Conservation (phyloP, 2,888 invertebrate genomes). For the Ditula angustiorana region DNA sequence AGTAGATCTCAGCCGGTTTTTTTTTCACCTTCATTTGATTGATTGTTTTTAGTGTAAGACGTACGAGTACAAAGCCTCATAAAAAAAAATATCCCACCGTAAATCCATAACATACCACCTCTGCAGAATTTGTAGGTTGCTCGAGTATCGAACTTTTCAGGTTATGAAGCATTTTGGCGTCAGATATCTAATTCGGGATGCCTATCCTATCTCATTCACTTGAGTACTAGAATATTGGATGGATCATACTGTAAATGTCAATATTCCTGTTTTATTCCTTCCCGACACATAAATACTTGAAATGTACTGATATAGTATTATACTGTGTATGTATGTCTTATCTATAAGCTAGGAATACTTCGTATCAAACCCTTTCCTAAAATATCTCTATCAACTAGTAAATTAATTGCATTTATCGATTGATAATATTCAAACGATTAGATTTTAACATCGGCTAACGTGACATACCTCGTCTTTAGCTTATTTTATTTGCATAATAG, state of each 20-base stretch:
- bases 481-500: no score
- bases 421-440: neutral
- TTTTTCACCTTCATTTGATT: no score
- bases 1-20: no score
- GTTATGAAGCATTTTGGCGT: neutral
- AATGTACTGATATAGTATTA: neutral
- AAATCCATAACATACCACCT: neutral
- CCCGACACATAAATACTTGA: neutral
- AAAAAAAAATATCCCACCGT: no score
- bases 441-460: no score
- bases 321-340: neutral
- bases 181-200: neutral
- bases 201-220: neutral
- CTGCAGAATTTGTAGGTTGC: neutral
- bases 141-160: neutral
- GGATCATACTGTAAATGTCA: slow-evolving; percentile 21
- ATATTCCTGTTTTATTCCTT: slow-evolving; percentile 5
- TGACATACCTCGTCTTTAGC: no score
- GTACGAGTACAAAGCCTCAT: no score
- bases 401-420: neutral
- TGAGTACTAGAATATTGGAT: slow-evolving; percentile 24
- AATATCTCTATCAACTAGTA: neutral
- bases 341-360: neutral
- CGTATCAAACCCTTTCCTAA: neutral
- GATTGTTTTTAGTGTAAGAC: no score